Evolutionary conservation across 2,888 invertebrate genomes (phyloP).

Genomic region (Acanthosepion esculentum): DNA sequence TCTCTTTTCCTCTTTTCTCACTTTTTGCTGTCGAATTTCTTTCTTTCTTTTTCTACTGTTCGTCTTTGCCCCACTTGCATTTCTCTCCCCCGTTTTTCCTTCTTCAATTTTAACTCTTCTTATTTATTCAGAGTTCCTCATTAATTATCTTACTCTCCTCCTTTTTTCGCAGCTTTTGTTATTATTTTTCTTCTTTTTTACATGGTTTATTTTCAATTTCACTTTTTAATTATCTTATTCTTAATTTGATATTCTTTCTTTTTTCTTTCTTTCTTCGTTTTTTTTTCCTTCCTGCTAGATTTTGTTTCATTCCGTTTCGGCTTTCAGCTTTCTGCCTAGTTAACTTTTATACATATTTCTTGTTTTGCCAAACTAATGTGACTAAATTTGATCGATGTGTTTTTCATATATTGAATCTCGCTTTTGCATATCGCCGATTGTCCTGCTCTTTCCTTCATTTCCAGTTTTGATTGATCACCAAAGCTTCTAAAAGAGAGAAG

Average conservation of each 20-base stretch:
- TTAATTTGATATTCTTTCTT: not conserved
- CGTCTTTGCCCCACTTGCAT: not conserved
- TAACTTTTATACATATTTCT: not conserved
- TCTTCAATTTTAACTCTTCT: not conserved
- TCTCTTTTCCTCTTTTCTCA: not conserved
- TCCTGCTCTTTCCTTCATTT: constrained; percentile 33
- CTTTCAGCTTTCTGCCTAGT: not conserved
- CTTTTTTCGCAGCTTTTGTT: not conserved
- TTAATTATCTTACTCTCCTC: not conserved
- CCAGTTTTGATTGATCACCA: constrained; percentile 33
- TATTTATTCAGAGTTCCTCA: not conserved
- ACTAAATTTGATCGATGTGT: constrained; percentile 33
- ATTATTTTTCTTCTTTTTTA: too few relatives aligned
- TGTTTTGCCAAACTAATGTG: constrained; percentile 33
- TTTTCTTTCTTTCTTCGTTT: not conserved
- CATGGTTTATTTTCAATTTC: not conserved
- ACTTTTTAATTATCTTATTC: not conserved
- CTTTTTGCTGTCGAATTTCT: not conserved
- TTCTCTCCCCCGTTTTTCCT: not conserved
- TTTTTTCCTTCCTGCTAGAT: not conserved
- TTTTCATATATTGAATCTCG: constrained; percentile 21
- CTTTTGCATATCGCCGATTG: constrained; percentile 33
- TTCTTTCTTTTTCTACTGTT: not conserved
- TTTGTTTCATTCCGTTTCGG: not conserved
- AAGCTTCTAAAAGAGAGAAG: not conserved